Conservation (phyloP, 2,888 invertebrate species). For the Folsomia manolachei region DNA sequence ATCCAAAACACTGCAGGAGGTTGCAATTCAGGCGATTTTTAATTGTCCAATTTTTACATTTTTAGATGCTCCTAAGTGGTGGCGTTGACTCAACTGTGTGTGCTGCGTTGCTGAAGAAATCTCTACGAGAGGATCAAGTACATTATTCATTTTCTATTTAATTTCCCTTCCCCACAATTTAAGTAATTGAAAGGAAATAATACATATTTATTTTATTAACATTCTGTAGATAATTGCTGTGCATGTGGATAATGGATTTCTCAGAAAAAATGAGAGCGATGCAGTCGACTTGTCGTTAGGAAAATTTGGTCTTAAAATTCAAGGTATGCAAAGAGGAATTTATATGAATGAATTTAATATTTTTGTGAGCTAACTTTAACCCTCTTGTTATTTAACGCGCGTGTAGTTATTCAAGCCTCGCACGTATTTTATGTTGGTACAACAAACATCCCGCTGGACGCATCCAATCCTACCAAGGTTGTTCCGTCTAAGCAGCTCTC, state of each 20-base stretch:
- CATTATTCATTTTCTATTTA: not conserved
- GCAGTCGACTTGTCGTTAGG: slow-evolving; percentile 80
- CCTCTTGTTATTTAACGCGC: not conserved
- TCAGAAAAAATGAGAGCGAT: slow-evolving; percentile 92
- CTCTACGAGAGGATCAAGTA: slow-evolving; percentile 78
- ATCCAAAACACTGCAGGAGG: no score
- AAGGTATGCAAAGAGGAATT: slow-evolving; percentile 57
- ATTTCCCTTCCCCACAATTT: not conserved
- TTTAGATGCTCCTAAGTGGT: slow-evolving; percentile 86
- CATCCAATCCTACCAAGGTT: slow-evolving; percentile 58
- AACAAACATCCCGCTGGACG: slow-evolving; percentile 69
- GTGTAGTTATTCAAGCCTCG: slow-evolving; percentile 58
- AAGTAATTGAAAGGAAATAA: no score
- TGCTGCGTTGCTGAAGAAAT: slow-evolving; percentile 88
- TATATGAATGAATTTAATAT: not conserved
- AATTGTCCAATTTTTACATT: slow-evolving; percentile 35
- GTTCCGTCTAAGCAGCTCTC: slow-evolving; percentile 71
- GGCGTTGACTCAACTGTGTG: slow-evolving; percentile 99
- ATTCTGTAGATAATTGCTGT: slow-evolving; percentile 84
- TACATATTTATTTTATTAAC: no score
- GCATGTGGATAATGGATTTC: slow-evolving; percentile 98
- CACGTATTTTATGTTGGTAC: slow-evolving; percentile 65
- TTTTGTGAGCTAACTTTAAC: not conserved
- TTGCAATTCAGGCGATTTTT: slow-evolving; percentile 20
- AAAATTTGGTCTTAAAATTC: slow-evolving; percentile 76